Base-by-base conservation (phyloP, 1,140 invertebrate genomes). In the Hylyphantes graminicola region DNA sequence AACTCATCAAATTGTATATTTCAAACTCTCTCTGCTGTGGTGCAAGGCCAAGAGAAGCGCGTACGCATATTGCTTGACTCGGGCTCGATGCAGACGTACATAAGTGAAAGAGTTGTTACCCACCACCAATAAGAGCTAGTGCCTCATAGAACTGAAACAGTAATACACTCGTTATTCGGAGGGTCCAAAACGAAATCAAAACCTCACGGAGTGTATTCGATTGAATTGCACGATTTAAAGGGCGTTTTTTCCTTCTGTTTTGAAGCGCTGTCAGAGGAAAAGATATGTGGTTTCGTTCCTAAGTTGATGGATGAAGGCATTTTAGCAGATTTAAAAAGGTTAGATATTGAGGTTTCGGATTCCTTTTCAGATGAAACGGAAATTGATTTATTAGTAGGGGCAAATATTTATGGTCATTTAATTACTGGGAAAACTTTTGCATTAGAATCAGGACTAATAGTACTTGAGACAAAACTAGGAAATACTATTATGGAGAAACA, bases 181-280 rank as follows among this genome's bases (percentile, higher is more conserved):
- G 19, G 59, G 19, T n/a, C n/a, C n/a, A n/a, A n/a, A n/a, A n/a
- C n/a, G n/a, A n/a, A n/a, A 35, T 35, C 7, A 35, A 21, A 35
- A 35, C 19, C 2, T 11, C 21, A 65, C 8, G 19, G 64, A 35
- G 19, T 65, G 19, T 10, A 65, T 65, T 8, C 19, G 21, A 21
- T 35, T 35, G 17, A 65, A 17, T 35, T 35, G 48, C 10, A 35
- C 19, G 19, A 3, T 17, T 65, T 65, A 65, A 2, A 65, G 21
- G 19, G 48, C 21, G 48, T 17, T 65, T 65, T 21, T 35, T 65
- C 64, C 15, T 7, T 65, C 21, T 19, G 64, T 35, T 65, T 65
- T 17, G 64, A 65, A 65, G 64, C 64, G 48, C 21, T n/a, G n/a
- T n/a, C n/a, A n/a, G n/a, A n/a, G n/a, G 21, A 65, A 65, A 65